These are phyloP conservation scores for Condylura cristata DNA, from an alignment of 2,113 vertebrate species.

Conservation along the genomic window DNA sequence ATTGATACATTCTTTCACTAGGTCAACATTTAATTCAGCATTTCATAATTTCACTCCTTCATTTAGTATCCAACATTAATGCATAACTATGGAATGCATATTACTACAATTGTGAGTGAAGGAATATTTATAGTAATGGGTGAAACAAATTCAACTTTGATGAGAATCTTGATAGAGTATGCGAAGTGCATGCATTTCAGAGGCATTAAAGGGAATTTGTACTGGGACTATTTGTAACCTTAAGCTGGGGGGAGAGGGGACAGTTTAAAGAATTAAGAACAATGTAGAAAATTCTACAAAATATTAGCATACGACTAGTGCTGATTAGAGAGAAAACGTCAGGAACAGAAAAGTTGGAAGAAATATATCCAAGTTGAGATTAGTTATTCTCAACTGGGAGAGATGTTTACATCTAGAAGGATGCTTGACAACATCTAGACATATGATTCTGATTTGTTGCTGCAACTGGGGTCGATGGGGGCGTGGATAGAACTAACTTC, in stretches of 20 bases:
- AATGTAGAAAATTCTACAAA: not conserved
- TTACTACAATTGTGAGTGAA: not conserved
- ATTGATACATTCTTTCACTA: not conserved
- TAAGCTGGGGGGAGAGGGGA: not conserved
- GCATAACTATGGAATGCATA: not conserved
- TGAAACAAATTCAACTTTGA: not conserved
- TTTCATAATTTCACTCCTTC: not conserved
- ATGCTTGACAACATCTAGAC: not conserved
- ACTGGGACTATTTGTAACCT: not conserved
- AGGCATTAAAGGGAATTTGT: not conserved
- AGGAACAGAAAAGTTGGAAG: not conserved
- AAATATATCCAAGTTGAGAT: not conserved
- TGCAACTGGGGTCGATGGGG: not conserved
- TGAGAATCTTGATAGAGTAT: not conserved
- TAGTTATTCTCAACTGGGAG: not conserved
- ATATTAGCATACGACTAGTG: not conserved
- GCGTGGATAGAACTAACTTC: not conserved
- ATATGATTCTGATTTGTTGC: not conserved
- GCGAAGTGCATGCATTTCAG: not conserved
- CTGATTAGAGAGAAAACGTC: not conserved
- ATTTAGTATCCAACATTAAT: conserved; percentile 22
- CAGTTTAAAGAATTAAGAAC: not conserved
- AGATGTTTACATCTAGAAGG: not conserved
- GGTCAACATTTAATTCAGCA: not conserved
- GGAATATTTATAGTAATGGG: not conserved